Conservation (phyloP, 2,113 vertebrate species). For the Cranoglanis bouderius region DNA sequence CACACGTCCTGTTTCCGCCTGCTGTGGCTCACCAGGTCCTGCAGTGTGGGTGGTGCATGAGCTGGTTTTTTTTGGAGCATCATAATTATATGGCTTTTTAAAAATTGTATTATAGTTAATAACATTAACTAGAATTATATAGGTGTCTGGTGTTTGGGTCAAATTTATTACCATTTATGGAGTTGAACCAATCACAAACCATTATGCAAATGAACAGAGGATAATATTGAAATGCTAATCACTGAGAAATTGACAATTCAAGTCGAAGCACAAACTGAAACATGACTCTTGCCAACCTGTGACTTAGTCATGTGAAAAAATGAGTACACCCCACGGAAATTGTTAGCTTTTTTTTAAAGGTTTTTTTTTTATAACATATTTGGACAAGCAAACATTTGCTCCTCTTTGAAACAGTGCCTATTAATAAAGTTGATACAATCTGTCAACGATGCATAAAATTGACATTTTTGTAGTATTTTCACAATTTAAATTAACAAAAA, state of each 20-base stretch:
- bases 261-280: too few relatives aligned
- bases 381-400: too few relatives aligned
- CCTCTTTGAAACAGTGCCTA: too few relatives aligned
- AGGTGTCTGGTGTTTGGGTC: background rate
- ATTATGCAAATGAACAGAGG: background rate
- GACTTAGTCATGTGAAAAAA: too few relatives aligned
- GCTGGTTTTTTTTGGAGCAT: background rate
- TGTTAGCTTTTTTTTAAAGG: too few relatives aligned
- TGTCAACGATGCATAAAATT: too few relatives aligned
- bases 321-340: too few relatives aligned
- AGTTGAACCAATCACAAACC: background rate
- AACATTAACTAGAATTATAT: background rate
- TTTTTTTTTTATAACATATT: too few relatives aligned
- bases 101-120: background rate
- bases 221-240: background rate
- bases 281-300: background rate
- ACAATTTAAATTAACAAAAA: too few relatives aligned
- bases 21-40: background rate
- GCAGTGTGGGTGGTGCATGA: constrained; percentile 7
- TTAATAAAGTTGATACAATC: too few relatives aligned
- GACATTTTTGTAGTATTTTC: too few relatives aligned
- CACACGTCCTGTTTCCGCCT: constrained; percentile 34
- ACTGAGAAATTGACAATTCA: background rate
- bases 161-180: background rate
- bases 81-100: background rate